These are phyloP conservation scores for Scolopax mira DNA, from an alignment of 2,113 vertebrate species.

Conservation along the genomic window DNA sequence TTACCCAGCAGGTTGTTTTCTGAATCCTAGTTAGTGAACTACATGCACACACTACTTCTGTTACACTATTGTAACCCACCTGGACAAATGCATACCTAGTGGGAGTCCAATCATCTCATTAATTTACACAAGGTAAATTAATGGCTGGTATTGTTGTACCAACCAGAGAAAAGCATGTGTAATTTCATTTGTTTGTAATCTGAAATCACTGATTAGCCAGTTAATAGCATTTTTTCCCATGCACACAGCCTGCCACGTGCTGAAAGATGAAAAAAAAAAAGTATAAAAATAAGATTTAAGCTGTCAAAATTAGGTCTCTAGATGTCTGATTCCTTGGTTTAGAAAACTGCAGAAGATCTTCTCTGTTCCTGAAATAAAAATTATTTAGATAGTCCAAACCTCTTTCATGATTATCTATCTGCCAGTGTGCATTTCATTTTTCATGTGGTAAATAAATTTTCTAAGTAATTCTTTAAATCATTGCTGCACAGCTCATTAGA, in stretches of 20 bases:
- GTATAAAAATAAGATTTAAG: constrained; percentile 30
- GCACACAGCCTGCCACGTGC: neutral
- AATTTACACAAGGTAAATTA: neutral
- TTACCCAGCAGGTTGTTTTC: neutral
- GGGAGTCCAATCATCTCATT: neutral
- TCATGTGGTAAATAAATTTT: neutral
- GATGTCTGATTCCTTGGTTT: constrained; percentile 19
- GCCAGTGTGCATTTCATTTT: constrained; percentile 2
- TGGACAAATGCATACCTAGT: neutral
- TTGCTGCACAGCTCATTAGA: neutral
- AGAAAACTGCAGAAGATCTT: constrained; percentile 13
- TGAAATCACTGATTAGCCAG: neutral
- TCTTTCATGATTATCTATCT: constrained; percentile 1
- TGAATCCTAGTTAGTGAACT: neutral
- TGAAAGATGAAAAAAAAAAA: neutral
- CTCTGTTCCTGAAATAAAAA: constrained; percentile 35
- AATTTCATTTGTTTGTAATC: neutral
- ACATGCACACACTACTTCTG: neutral
- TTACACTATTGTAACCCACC: neutral
- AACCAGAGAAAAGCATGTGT: neutral
- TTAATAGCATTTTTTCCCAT: neutral
- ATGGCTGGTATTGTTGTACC: neutral
- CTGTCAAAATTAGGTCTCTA: constrained; percentile 30
- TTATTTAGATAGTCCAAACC: neutral
- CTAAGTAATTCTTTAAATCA: neutral